These are phyloP conservation scores for Bovichtus variegatus DNA, from an alignment of 2,797 vertebrate genomes.

Conservation along the genomic window DNA sequence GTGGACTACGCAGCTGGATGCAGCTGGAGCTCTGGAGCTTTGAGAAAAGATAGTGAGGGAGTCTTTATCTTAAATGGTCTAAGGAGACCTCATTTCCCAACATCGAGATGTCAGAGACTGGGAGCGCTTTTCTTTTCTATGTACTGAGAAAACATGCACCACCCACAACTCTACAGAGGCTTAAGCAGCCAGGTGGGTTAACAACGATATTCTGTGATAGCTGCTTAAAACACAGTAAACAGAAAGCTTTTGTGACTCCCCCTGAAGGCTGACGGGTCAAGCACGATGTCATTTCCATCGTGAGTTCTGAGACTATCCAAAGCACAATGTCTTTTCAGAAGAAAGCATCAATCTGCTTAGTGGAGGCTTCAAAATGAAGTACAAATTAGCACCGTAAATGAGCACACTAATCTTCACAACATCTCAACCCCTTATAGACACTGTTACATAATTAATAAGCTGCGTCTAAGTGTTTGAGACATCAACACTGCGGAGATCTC, in stretches of 20 bases:
- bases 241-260: slow-evolving; percentile 8
- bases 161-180: slow-evolving; percentile 11
- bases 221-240: slow-evolving; percentile 4
- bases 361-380: neutral
- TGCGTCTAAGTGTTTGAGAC: slow-evolving; percentile 16
- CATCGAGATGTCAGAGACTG: neutral
- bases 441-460: slow-evolving; percentile 38
- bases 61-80: slow-evolving; percentile 30
- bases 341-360: neutral
- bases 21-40: slow-evolving; percentile 30
- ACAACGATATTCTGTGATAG: slow-evolving; percentile 43
- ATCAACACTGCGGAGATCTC: slow-evolving; percentile 7
- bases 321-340: slow-evolving; percentile 1
- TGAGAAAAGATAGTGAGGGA: slow-evolving; percentile 11
- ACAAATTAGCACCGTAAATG: slow-evolving; percentile 16
- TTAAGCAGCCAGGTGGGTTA: slow-evolving; percentile 5
- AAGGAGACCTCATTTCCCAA: slow-evolving; percentile 11
- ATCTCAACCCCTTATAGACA: slow-evolving; percentile 11
- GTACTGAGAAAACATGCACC: slow-evolving; percentile 6
- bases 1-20: slow-evolving; percentile 38
- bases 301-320: slow-evolving; percentile 2
- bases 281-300: slow-evolving; percentile 42
- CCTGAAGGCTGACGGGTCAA: neutral
- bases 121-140: slow-evolving; percentile 17
- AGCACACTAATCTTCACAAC: slow-evolving; percentile 6